These are phyloP conservation scores for Ceriagrion tenellum DNA, from an alignment of 2,888 invertebrate species.

Conservation along the genomic window DNA sequence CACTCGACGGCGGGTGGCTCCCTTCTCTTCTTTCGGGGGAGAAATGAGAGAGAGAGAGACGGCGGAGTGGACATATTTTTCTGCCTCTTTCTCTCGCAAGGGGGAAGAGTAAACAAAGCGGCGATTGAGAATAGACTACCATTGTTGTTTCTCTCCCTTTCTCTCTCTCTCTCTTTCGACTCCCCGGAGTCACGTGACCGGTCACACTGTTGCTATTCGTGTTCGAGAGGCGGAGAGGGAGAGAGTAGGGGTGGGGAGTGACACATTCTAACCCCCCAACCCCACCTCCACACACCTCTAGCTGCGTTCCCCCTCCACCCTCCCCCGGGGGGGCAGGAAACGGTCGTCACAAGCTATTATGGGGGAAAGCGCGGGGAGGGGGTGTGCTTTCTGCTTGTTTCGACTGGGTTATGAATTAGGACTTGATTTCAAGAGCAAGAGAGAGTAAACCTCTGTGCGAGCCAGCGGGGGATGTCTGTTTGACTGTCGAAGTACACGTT, in stretches of 20 bases:
- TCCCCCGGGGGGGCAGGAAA: neutral
- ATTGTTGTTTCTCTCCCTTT: no score
- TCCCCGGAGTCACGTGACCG: neutral
- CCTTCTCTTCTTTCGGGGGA: no score
- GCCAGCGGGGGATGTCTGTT: neutral
- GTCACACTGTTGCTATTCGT: conserved; percentile 7
- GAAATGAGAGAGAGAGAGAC: no score
- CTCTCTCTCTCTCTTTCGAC: neutral
- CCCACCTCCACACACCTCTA: no score
- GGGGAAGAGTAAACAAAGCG: neutral
- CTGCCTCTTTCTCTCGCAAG: neutral
- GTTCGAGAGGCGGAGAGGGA: neutral
- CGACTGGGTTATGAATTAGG: neutral
- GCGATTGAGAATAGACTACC: neutral
- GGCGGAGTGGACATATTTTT: neutral
- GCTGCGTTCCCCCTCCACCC: neutral
- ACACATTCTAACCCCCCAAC: no score
- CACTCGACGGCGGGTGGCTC: no score
- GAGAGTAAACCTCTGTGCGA: neutral
- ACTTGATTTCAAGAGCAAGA: neutral
- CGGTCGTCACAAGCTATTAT: neutral
- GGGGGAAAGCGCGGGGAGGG: no score
- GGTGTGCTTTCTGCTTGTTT: neutral
- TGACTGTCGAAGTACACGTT: neutral
- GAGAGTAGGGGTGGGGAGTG: no score